Base-by-base conservation (phyloP, 1,140 invertebrate genomes). In the Drosophila grimshawi region DNA sequence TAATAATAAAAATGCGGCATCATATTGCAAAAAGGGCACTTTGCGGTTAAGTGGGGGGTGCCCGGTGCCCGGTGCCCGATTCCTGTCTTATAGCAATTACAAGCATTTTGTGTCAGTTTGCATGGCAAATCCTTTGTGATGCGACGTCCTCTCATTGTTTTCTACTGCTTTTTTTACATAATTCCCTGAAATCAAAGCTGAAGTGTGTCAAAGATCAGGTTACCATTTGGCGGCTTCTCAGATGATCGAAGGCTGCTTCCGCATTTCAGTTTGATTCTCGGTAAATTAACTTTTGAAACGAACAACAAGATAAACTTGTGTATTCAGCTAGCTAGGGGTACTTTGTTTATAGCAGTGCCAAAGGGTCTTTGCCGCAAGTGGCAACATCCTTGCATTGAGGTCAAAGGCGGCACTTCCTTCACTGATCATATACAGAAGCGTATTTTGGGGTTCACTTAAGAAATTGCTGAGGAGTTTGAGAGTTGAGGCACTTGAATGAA, bases 91-190 rank as follows among this genome's bases (percentile, higher is more conserved):
- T 57, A 67, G 85, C 78, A 91, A 91, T 91, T 91, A 91, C 75
- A 81, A 81, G 6, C 88, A 85, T 91, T 91, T 91, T 91, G 80
- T 91, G 88, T 91, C 88, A 88, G 88, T 88, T 89, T 91, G 71
- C 48, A 56, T 66, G 70, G 71, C 67, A 88, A 88, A 89, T 85
- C 86, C 86, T 69, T 76, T 75, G 66, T 71, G 55, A 59, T 60
- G 53, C 73, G 68, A 59, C 59, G 32, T 32, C 72, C 10, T 30
- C 65, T 33, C 41, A 59, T 78, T 70, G 65, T 82, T 73, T 68
- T 75, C n/a, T 46, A 48, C 60, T 63, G 67, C 70, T 67, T 55
- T 57, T 52, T 63, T 69, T 75, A 55, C 66, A 77, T 81, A 89
- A 89, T 89, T 89, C 86, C 65, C 71, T 90, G 85, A 81, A 89